Conservation (phyloP, 2,797 vertebrate genomes). For the Catostomus latipinnis region DNA sequence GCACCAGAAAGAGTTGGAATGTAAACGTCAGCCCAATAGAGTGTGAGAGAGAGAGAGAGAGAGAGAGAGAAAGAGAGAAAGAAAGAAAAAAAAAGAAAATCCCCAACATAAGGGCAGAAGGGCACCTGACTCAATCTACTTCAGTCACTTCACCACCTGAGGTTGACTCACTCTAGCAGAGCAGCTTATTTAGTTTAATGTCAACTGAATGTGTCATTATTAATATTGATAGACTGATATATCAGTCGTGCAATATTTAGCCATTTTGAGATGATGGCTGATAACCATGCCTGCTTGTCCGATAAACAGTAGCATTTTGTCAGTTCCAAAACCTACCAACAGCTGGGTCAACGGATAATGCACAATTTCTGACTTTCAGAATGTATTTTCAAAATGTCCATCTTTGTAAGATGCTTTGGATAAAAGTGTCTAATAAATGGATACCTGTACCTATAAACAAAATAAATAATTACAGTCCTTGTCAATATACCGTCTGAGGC, state of each 20-base stretch:
- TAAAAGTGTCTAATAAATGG: too few species aligned
- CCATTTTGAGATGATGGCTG: neutral
- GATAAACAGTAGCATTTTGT: neutral
- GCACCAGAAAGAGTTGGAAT: conserved; percentile 79
- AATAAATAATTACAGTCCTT: neutral
- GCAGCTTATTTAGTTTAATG: conserved; percentile 8
- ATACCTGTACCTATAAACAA: neutral
- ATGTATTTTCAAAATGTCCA: neutral
- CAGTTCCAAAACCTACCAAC: neutral
- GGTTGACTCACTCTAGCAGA: conserved; percentile 15
- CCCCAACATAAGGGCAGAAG: too few species aligned
- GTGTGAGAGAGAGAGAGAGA: conserved; percentile 60
- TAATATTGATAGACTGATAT: neutral
- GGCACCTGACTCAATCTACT: too few species aligned
- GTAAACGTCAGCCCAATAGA: conserved; percentile 78
- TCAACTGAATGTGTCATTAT: neutral
- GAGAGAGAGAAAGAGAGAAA: too few species aligned
- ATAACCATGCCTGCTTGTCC: neutral
- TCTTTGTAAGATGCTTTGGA: too few species aligned
- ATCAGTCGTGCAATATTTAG: neutral
- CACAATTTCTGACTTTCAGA: neutral
- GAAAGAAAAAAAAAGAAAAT: too few species aligned
- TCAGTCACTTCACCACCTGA: too few species aligned
- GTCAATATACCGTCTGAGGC: neutral
- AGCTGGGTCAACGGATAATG: neutral